Evolutionary conservation across 2,113 vertebrate genomes (phyloP).

Genomic region (rabbit (Oryctolagus cuniculus)): mOryCun1.1 NC_091432.1:233757001-233757500

Average conservation of each 20-base stretch:
- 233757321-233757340: neutral
- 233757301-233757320: neutral
- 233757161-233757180: neutral
- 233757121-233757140: neutral
- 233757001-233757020: fast-evolving
- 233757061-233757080: neutral
- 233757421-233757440: neutral
- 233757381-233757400: neutral
- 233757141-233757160: neutral
- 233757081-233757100: neutral
- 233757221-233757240: neutral
- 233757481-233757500: neutral
- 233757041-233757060: fast-evolving
- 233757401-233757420: neutral
- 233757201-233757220: neutral
- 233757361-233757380: neutral
- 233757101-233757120: neutral
- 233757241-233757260: neutral
- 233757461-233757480: neutral
- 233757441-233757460: neutral
- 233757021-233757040: fast-evolving
- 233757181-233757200: neutral
- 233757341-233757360: neutral
- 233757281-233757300: neutral
- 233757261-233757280: neutral